Evolutionary conservation across 2,888 invertebrate species (phyloP).

Genomic region (Chydorus sphaericus): DNA sequence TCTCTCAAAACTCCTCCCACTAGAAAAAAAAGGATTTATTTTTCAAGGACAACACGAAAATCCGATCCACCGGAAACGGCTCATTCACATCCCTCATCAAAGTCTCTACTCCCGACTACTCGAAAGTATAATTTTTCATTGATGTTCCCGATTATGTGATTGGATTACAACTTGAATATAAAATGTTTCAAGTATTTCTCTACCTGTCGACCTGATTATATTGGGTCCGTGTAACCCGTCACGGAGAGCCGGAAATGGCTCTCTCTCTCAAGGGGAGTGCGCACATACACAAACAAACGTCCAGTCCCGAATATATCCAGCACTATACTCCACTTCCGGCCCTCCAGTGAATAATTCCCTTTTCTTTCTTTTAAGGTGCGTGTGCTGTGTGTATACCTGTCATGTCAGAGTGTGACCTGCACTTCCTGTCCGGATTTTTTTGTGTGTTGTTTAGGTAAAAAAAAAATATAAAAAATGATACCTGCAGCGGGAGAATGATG

Average conservation of each 20-base stretch:
- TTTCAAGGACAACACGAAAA: not conserved
- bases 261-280: not conserved
- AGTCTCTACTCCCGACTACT: no score
- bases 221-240: no score
- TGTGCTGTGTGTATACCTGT: slow-evolving; percentile 6
- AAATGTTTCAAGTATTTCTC: no score
- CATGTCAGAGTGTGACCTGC: slow-evolving; percentile 8
- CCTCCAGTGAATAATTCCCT: not conserved
- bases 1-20: not conserved
- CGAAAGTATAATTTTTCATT: no score
- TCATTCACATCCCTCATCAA: slow-evolving; percentile 5
- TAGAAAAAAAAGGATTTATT: not conserved
- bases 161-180: no score
- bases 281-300: not conserved
- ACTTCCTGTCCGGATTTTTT: slow-evolving; percentile 8
- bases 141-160: no score
- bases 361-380: not conserved
- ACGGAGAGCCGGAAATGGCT: slow-evolving; percentile 2
- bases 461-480: not conserved
- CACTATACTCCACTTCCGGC: slow-evolving; percentile 6
- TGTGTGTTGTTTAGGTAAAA: not conserved
- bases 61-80: slow-evolving; percentile 4
- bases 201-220: no score
- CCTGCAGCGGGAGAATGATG: not conserved
- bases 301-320: not conserved